Evolutionary conservation across 2,797 vertebrate genomes (phyloP).

Genomic region (Parotocinclus haroldoi): DNA sequence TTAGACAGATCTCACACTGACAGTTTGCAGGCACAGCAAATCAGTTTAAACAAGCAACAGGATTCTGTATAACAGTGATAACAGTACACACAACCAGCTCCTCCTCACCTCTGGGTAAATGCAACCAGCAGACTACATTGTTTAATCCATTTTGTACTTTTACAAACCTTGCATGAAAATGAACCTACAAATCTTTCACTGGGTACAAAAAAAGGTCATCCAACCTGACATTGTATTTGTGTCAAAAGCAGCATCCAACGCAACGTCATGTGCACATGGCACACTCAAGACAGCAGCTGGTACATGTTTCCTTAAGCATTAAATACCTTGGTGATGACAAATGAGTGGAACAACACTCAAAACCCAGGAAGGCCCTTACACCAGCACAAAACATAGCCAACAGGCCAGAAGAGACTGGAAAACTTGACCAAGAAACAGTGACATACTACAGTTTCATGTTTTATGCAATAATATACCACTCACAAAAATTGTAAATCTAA

Average conservation of each 20-base stretch:
- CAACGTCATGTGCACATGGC: slow-evolving; percentile 17
- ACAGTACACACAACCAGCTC: slow-evolving; percentile 41
- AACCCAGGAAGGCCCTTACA: too few relatives aligned
- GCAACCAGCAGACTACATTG: background rate
- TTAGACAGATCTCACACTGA: too few relatives aligned
- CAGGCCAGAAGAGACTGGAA: background rate
- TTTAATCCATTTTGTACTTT: background rate
- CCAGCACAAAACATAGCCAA: slow-evolving; percentile 2
- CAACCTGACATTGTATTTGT: background rate
- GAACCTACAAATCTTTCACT: slow-evolving; percentile 1
- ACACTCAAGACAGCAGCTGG: slow-evolving; percentile 29
- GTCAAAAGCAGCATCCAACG: background rate
- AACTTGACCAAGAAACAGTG: background rate
- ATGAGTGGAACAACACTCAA: slow-evolving; percentile 20
- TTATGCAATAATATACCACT: too few relatives aligned
- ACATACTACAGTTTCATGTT: too few relatives aligned
- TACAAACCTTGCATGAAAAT: background rate
- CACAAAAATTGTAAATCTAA: too few relatives aligned
- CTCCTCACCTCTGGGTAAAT: background rate
- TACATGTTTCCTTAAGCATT: slow-evolving; percentile 35
- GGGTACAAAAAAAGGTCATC: slow-evolving; percentile 1
- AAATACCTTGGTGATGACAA: slow-evolving; percentile 29
- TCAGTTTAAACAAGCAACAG: too few relatives aligned
- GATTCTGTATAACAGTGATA: too few relatives aligned
- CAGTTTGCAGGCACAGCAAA: too few relatives aligned